These are phyloP conservation scores for Egretta garzetta DNA, from an alignment of 2,113 vertebrate species.

Conservation along the genomic window DNA sequence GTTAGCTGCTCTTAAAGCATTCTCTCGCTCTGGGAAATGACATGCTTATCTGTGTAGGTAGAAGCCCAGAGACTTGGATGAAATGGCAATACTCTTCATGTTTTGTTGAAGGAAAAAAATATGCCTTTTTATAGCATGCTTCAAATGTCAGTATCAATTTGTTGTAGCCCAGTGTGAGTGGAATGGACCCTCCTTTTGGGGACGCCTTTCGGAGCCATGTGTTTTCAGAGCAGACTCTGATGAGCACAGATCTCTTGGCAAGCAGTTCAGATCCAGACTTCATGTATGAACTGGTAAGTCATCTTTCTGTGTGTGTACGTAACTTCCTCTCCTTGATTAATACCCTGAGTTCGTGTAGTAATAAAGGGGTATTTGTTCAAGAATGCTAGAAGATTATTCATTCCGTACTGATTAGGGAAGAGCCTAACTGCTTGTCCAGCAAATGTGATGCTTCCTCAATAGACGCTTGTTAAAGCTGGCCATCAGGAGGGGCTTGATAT, in stretches of 20 bases:
- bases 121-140: background rate
- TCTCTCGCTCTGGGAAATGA: background rate
- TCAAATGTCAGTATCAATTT: constrained; percentile 4
- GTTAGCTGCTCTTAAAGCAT: background rate
- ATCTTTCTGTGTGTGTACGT: background rate
- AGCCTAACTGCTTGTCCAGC: background rate
- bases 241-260: constrained; percentile 96
- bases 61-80: background rate
- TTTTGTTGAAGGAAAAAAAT: background rate
- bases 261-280: constrained; percentile 98
- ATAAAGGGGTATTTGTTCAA: background rate
- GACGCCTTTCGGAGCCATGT: constrained; percentile 97
- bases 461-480: background rate
- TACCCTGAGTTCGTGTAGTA: background rate
- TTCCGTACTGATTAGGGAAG: background rate
- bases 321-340: background rate
- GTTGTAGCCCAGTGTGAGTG: constrained; percentile 92
- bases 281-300: constrained; percentile 97
- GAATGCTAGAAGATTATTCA: background rate
- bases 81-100: background rate
- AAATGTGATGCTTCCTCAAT: background rate
- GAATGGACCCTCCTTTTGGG: constrained; percentile 98
- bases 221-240: constrained; percentile 96
- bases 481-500: background rate
- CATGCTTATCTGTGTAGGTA: background rate